Evolutionary conservation across 2,888 invertebrate species (phyloP).

Genomic region (Crocallis elinguaria): DNA sequence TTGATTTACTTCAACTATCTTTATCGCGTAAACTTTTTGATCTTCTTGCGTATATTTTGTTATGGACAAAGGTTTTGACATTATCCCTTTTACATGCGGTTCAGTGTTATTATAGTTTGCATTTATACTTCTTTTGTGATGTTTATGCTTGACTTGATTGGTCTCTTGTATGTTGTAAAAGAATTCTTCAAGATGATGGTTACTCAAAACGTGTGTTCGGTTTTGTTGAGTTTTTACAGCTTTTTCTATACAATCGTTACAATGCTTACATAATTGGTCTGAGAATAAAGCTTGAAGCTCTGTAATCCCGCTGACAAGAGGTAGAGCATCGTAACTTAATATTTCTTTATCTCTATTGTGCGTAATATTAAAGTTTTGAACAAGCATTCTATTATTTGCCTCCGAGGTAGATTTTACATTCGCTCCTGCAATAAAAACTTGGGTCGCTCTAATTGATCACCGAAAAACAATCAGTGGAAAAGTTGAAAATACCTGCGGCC

Average conservation of each 20-base stretch:
- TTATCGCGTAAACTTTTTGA: slow-evolving; percentile 60
- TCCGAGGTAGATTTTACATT: too few species aligned
- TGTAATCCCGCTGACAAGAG: slow-evolving; percentile 37
- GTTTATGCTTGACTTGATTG: neutral
- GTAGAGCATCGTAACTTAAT: slow-evolving; percentile 44
- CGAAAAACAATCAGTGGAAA: too few species aligned
- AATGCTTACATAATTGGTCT: slow-evolving; percentile 52
- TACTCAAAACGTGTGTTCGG: slow-evolving; percentile 29
- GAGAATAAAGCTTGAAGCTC: slow-evolving; percentile 50
- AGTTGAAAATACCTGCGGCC: too few species aligned
- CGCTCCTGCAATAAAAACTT: slow-evolving; percentile 23
- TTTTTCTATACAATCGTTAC: slow-evolving; percentile 59
- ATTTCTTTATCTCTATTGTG: neutral
- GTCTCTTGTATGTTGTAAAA: slow-evolving; percentile 42
- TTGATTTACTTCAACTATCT: slow-evolving; percentile 56
- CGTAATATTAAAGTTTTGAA: slow-evolving; percentile 37
- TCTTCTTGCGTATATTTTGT: slow-evolving; percentile 58
- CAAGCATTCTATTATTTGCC: too few species aligned
- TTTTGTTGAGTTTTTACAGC: slow-evolving; percentile 51
- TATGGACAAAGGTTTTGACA: slow-evolving; percentile 49
- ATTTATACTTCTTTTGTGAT: slow-evolving; percentile 19
- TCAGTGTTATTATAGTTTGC: slow-evolving; percentile 8
- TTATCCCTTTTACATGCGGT: slow-evolving; percentile 16
- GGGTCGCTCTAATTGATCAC: neutral
- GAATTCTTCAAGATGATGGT: slow-evolving; percentile 38